Percentiles rank a stretch among this genome's conserved stretches.
phyloP scores from a whole-genome alignment of 2,888 invertebrate genomes.

The Ophioninae sp. region DNA sequence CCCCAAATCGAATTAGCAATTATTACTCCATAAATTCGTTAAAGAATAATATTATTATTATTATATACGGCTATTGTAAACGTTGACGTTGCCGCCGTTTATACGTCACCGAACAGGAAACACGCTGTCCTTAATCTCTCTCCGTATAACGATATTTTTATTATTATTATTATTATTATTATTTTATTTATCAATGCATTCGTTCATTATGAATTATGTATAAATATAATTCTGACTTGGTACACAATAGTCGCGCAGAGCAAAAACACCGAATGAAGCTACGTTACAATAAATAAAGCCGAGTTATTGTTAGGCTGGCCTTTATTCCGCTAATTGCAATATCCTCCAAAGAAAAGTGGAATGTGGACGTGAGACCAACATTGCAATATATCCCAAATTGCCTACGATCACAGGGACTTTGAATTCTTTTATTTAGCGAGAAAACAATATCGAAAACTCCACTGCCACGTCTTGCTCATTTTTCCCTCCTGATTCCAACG shows the following conservation, averaged over 20 bases:
- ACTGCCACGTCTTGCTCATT: not conserved
- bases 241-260: conserved; percentile 70
- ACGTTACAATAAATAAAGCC: conserved; percentile 70
- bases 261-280: conserved; percentile 60
- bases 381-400: conserved; percentile 2
- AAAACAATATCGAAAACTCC: not conserved
- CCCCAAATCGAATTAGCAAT: conserved; percentile 51
- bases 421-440: not conserved
- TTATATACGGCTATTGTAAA: conserved; percentile 51
- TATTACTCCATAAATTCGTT: conserved; percentile 46
- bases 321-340: conserved; percentile 48
- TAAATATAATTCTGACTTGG: conserved; percentile 72
- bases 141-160: conserved; percentile 48
- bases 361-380: conserved; percentile 25
- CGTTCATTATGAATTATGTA: conserved; percentile 10
- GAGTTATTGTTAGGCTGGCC: conserved; percentile 76
- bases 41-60: conserved; percentile 49
- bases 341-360: conserved; percentile 20
- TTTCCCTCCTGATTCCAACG: not conserved
- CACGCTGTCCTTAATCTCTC: conserved; percentile 56
- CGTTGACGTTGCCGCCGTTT: conserved; percentile 43
- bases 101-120: conserved; percentile 38
- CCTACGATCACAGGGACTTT: not conserved
- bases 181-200: conserved; percentile 54
- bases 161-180: conserved; percentile 44